These are phyloP conservation scores for Heliconius congener DNA, from an alignment of 1,140 invertebrate species.

Conservation along the genomic window DNA sequence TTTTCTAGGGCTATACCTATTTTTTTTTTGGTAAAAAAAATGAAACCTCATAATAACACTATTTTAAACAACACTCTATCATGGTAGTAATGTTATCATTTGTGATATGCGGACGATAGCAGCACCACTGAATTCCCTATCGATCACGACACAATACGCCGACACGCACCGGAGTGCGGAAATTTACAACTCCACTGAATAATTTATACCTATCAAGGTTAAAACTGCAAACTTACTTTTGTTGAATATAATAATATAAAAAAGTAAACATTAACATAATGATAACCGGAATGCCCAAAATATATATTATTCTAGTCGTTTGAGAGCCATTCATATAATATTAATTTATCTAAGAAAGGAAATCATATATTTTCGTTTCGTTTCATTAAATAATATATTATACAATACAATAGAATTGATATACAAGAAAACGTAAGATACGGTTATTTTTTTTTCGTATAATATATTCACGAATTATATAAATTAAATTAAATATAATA, in stretches of 20 bases:
- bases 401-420: too few species aligned
- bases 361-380: too few species aligned
- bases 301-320: not conserved
- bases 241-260: not conserved
- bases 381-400: too few species aligned
- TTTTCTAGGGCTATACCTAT: too few species aligned
- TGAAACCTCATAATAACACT: not conserved
- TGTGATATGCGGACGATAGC: not conserved
- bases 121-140: not conserved
- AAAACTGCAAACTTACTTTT: not conserved
- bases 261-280: constrained; percentile 1
- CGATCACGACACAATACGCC: not conserved
- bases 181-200: not conserved
- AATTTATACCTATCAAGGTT: not conserved
- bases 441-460: too few species aligned
- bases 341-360: not conserved
- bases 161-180: not conserved
- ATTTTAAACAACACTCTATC: not conserved
- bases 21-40: too few species aligned
- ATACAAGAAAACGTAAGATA: too few species aligned
- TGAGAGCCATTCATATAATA: not conserved
- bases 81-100: not conserved
- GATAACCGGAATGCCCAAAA: not conserved
- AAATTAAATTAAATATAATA: too few species aligned
- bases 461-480: too few species aligned